These are phyloP conservation scores for Mesorhabditis spiculigera DNA, from an alignment of 2,888 invertebrate species.

Conservation along the genomic window DNA sequence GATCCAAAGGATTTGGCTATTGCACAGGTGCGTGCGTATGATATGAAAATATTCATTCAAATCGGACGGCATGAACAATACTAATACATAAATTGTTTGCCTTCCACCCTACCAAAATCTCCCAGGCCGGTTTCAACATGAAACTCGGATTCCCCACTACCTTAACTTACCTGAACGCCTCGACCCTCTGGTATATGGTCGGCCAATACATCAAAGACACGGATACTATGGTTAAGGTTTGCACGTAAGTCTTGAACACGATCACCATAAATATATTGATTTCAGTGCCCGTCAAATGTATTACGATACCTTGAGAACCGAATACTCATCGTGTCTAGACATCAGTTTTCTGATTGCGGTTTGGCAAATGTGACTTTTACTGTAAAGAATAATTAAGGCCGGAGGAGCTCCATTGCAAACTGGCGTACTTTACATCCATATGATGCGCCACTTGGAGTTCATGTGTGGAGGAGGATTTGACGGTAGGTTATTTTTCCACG, in stretches of 20 bases:
- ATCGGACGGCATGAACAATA: too few relatives aligned
- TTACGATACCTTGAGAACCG: conserved; percentile 23
- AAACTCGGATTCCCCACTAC: background rate
- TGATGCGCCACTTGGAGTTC: conserved; percentile 35
- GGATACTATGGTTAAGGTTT: background rate
- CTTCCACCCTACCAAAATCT: background rate
- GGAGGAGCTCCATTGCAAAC: conserved; percentile 29
- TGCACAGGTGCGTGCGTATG: too few relatives aligned
- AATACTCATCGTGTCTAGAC: conserved; percentile 28
- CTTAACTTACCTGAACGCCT: background rate
- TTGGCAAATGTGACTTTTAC: too few relatives aligned
- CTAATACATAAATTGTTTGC: too few relatives aligned
- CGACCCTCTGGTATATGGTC: background rate
- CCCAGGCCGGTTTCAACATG: background rate
- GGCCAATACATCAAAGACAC: background rate
- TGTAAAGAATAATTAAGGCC: background rate
- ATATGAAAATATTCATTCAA: too few relatives aligned
- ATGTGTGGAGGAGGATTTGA: conserved; percentile 35
- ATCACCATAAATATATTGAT: background rate
- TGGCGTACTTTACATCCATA: conserved; percentile 30
- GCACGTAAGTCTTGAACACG: background rate
- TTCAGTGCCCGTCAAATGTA: conserved; percentile 30
- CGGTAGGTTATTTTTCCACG: conserved; percentile 11
- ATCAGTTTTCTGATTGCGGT: background rate
- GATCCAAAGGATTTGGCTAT: too few relatives aligned